Evolutionary conservation across 2,113 vertebrate genomes (phyloP), one percentile per base, ranked within the genome.

Genomic region (Oceanites oceanicus): DNA sequence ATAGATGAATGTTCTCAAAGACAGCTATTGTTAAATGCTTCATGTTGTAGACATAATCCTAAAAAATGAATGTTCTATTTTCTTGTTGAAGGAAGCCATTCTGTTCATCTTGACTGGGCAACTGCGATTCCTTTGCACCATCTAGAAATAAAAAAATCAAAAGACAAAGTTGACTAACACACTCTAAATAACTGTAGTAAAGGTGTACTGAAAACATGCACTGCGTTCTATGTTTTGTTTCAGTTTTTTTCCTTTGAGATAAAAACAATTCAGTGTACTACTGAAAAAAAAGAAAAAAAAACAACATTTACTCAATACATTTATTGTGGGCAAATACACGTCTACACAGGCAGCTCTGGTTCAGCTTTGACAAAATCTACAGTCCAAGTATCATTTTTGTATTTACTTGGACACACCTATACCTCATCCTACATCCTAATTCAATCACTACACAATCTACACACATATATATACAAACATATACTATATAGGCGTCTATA

Each of bases 121-220:
- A 87, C 49, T 71, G 58, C 0, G 36, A 53, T 71, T 95, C 88
- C 72, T 59, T 25, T 58, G 92, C 66, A 78, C 49, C 81, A 80
- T 88, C 98, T 98, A 44, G 29, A 96, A 97, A 91, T 47, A 74
- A 70, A 91, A 56, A 65, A 56, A 90, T 18, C 65, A 73, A 36
- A 88, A 79, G 34, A 86, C 50, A 70, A 83, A 76, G 29, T 66
- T 94, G 23, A 84, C 25, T 58, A 90, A 84, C 7, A 14, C 10
- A 78, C 20, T n/a, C 25, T 21, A 68, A 89, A 63, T 42, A 83
- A 22, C 44, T 83, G 63, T 14, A 85, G 40, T 26, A 76, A 73
- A 92, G 11, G 15, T 44, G 18, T 88, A 88, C 55, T 83, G 10
- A 66, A 82, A 76, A 44, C 22, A 88, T 8, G 10, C 30, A 49